A percentile compares a stretch with the other conserved stretches of the same genome.
Conservation (phyloP, 1,140 invertebrate genomes). For the Achatina immaculata region DNA sequence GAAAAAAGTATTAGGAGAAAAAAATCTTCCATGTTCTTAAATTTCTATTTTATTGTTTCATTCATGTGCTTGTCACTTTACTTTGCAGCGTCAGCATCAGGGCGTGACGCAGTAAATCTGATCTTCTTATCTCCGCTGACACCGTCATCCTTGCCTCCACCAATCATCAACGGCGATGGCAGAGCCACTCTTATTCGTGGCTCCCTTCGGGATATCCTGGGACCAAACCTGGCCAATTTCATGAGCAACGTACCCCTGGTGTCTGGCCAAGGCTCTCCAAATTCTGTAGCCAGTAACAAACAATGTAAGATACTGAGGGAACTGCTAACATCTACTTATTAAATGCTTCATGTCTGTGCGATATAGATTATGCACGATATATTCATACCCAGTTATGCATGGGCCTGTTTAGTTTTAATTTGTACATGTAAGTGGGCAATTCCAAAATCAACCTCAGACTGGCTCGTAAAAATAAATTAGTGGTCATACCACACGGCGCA, state of each 20-base stretch:
- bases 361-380: no score
- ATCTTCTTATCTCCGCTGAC: constrained; percentile 35
- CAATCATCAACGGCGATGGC: not conserved
- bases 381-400: no score
- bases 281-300: not conserved
- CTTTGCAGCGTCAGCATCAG: not conserved
- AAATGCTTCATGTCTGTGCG: no score
- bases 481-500: no score
- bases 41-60: no score
- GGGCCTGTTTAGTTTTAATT: no score
- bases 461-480: no score
- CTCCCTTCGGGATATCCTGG: constrained; percentile 24
- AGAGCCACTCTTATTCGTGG: constrained; percentile 19
- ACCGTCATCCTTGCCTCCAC: constrained; percentile 18
- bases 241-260: not conserved
- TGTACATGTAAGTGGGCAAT: no score
- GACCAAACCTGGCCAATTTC: constrained; percentile 1
- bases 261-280: not conserved
- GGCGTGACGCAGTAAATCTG: constrained; percentile 17
- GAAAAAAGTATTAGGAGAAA: no score
- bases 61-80: not conserved
- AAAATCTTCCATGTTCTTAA: no score
- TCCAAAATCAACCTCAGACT: no score
- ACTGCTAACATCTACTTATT: no score
- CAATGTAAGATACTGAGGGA: constrained; percentile 17